Evolutionary conservation across 2,797 vertebrate genomes (phyloP), one percentile per base, ranked within the genome.

Genomic region (Sebastes vulpes): DNA sequence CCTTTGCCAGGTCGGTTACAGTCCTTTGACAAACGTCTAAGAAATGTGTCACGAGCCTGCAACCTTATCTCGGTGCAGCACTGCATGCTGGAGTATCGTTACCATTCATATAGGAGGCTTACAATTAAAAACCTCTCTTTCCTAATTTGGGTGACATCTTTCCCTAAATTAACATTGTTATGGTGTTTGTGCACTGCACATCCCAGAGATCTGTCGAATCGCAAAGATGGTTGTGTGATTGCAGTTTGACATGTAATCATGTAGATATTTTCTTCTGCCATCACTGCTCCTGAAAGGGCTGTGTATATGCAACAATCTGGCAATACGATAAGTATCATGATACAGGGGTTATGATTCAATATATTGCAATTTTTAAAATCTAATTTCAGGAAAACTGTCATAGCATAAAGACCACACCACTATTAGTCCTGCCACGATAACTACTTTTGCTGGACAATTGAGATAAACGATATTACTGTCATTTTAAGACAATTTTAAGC

Each of bases 1-100:
- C 63, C 50, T 65, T 20, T 26, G 69, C 77, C 84, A 26, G 81
- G 75, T 85, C 76, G 23, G 54, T 84, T 77, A 21, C 52, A 28
- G 26, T 31, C 42, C 50, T 71, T 48, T 53, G 72, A 84, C 71
- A 74, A 54, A 85, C 35, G 86, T 83, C 48, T 61, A 60, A 70
- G 56, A 70, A 72, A 79, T 35, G 23, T 61, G 66, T 85, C 73
- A 77, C 23, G 1, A 48, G 25, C 38, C 5, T 1, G 18, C 29
- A 11, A 6, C 21, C 66, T 54, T 1, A 46, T 58, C 52, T 65
- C 50, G 1, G 21, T 1, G 4, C 53, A 16, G 23, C 21, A 31
- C 1, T 9, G 50, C 29, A 26, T 29, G 52, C 54, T 76, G 65
- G 21, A 20, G 42, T 10, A 16, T 3, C 6, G 20, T 35, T 46